A percentile compares a stretch with the other conserved stretches of the same genome.
phyloP scores from a whole-genome alignment of 2,888 invertebrate species.

The Synergus japonicus region DNA sequence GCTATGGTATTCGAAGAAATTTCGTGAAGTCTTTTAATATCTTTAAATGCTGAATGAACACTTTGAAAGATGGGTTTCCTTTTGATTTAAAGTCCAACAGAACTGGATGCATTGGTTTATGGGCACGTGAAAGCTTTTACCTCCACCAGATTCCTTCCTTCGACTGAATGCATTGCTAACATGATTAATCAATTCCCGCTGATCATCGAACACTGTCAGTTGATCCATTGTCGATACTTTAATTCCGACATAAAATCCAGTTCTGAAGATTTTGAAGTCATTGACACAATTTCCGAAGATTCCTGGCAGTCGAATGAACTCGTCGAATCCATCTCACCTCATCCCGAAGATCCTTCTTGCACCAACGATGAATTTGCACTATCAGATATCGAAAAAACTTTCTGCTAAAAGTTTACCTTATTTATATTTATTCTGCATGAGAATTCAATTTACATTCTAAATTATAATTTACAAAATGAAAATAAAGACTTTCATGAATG shows the following conservation, averaged over 20 bases:
- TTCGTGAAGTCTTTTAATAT: no score
- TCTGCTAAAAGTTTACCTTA: not conserved
- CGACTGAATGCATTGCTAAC: conserved; percentile 67
- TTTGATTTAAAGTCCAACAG: conserved; percentile 81
- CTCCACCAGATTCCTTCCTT: conserved; percentile 73
- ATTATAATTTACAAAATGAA: not conserved
- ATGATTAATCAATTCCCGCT: conserved; percentile 77
- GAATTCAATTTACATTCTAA: not conserved
- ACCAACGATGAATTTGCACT: not conserved
- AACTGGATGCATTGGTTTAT: conserved; percentile 88
- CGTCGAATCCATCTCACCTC: conserved; percentile 53
- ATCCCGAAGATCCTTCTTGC: conserved; percentile 56
- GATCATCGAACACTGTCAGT: conserved; percentile 71
- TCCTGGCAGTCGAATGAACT: conserved; percentile 60
- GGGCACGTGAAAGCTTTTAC: conserved; percentile 81
- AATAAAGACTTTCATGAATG: not conserved
- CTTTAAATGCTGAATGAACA: no score
- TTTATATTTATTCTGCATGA: not conserved
- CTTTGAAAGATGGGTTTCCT: no score
- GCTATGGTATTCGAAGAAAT: no score
- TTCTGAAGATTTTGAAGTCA: conserved; percentile 60
- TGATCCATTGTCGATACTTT: conserved; percentile 61
- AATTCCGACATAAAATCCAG: conserved; percentile 44
- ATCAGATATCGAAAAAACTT: not conserved
- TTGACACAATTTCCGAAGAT: conserved; percentile 60